These are phyloP conservation scores for Trichomalopsis sarcophagae DNA, from an alignment of 1,140 invertebrate species.

Conservation along the genomic window DNA sequence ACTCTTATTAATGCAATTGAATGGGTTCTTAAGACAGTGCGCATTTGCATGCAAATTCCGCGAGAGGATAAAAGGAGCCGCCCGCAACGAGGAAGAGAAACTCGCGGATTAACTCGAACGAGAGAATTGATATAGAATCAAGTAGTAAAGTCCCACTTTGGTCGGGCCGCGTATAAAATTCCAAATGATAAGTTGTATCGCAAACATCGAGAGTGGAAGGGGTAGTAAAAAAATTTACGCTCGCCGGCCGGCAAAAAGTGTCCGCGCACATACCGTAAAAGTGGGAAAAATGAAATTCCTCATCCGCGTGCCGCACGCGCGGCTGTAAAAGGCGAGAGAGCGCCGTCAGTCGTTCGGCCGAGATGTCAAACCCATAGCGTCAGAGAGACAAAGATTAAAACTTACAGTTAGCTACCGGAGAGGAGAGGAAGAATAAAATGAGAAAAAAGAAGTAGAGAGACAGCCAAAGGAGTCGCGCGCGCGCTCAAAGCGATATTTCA, in stretches of 20 bases:
- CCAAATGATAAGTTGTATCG: neutral
- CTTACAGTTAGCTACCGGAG: neutral
- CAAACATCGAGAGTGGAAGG: neutral
- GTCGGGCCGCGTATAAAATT: neutral
- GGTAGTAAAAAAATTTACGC: neutral
- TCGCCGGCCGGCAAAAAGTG: neutral
- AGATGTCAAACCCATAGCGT: neutral
- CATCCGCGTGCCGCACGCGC: neutral
- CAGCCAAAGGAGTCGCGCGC: too few species aligned
- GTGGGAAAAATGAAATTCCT: neutral
- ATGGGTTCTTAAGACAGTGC: neutral
- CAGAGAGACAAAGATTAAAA: slow-evolving; percentile 10
- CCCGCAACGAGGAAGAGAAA: neutral
- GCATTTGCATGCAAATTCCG: neutral
- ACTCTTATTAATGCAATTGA: neutral
- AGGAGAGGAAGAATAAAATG: neutral
- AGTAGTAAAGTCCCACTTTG: neutral
- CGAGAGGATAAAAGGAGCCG: neutral
- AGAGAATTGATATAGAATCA: slow-evolving; percentile 1
- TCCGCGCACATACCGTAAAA: neutral
- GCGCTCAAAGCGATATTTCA: neutral
- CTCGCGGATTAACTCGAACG: neutral
- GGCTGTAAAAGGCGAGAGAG: neutral
- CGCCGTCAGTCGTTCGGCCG: neutral
- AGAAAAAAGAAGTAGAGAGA: neutral